Evolutionary conservation across 2,888 invertebrate genomes (phyloP), one percentile per base, ranked within the genome.

Genomic region (Itoplectis maculator): DNA sequence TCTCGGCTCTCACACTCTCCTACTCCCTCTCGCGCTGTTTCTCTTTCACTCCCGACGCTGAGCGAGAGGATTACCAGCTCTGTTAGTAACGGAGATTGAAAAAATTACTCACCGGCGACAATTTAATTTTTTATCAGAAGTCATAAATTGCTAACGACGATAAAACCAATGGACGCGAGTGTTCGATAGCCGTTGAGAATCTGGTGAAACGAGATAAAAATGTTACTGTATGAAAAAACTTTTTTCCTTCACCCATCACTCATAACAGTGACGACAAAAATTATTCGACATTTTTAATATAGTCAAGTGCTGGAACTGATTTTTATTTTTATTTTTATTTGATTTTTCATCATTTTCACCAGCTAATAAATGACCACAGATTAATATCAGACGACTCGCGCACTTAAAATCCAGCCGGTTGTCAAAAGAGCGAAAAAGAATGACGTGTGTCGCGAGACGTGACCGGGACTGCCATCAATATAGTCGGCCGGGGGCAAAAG

Each of bases 21-120:
- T n/a, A n/a, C n/a, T n/a, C n/a, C n/a, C n/a, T n/a, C n/a, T n/a
- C n/a, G n/a, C n/a, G n/a, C n/a, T n/a, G n/a, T n/a, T n/a, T n/a
- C n/a, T n/a, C n/a, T n/a, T n/a, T n/a, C 70, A 69, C 73, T 73
- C 68, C 54, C 66, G 72, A 66, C 56, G 13, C 45, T 15, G 49
- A 29, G 29, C 2, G 29, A 29, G 29, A 29, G 29, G 29, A 29
- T n/a, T 42, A 42, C 37, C 59, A 37, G 40, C 29, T 56, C 18
- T 47, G 40, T 11, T 9, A 47, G 40, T 59, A 61, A 15, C 49
- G 9, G 42, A 42, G 40, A 20, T 63, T 54, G 1, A 35, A 66
- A 15, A 40, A 42, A 42, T 51, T 20, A 37, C 15, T 15, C 29
- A 56, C 13, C n/a, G 29, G n/a, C 23, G 23, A 5, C 29, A 6